Percentiles rank a stretch among this genome's conserved stretches.
Conservation (phyloP, 2,888 invertebrate species). For the Rhaphigaster nebulosa region DNA sequence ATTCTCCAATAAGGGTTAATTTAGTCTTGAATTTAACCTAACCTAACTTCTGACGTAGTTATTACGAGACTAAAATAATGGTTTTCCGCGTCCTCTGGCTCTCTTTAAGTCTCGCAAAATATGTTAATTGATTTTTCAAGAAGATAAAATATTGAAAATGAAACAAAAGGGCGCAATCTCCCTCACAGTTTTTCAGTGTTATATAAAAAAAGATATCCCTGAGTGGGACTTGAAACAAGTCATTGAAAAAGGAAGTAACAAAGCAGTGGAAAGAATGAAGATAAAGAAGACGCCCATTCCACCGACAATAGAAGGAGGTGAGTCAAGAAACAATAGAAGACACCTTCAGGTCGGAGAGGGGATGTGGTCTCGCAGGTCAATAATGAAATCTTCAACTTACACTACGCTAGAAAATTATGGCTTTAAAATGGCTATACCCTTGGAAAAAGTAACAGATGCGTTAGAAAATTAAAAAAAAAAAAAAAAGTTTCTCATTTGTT, state of each 20-base stretch:
- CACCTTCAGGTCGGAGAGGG: background rate
- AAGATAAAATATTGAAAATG: background rate
- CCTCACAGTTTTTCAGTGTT: background rate
- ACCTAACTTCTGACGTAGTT: too few species aligned
- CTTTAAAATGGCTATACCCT: too few species aligned
- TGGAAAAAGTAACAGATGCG: too few species aligned
- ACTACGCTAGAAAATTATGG: background rate
- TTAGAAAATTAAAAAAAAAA: too few species aligned
- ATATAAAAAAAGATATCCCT: background rate
- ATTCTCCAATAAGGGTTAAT: too few species aligned
- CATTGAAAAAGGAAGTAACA: slow-evolving; percentile 12
- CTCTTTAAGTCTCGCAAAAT: background rate
- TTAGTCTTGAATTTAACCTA: too few species aligned
- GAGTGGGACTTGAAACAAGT: background rate
- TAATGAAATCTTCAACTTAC: background rate
- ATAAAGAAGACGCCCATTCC: background rate
- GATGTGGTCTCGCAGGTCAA: background rate
- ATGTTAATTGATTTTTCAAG: background rate
- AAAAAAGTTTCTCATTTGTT: too few species aligned
- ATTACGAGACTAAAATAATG: too few species aligned
- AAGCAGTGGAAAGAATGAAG: background rate
- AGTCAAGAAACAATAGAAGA: background rate
- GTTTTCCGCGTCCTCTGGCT: background rate
- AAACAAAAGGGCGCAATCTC: background rate
- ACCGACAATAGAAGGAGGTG: background rate